Evolutionary conservation across 2,113 vertebrate species (phyloP), one percentile per base, ranked within the genome.

Genomic region (Eptesicus fuscus): DNA sequence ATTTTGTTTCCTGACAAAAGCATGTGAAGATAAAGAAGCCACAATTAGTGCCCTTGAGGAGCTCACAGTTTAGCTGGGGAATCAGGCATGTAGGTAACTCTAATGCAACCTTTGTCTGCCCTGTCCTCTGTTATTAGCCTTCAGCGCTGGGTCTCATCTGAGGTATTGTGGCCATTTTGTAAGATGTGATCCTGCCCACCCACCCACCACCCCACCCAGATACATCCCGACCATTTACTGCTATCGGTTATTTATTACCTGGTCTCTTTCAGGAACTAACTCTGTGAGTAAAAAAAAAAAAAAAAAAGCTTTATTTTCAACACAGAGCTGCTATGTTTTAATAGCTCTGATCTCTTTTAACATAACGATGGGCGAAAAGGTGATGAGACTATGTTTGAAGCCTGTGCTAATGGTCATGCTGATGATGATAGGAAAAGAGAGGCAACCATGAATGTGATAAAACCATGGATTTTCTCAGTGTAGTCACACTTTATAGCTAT

Each of bases 1-100:
- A 69, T n/a, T 53, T 35, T 30, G 22, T 82, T 92, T 95, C 85
- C 69, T 59, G 53, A 73, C 63, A 96, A 84, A 89, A 70, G 13
- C 32, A 49, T 4, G 2, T 23, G 76, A 73, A 88, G 40, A 69
- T 51, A 71, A 90, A 56, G 51, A 51, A 87, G n/a, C 12, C 76
- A 37, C 10, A 10, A 4, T 59, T 22, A 18, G 6, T 51, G 47
- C 2, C 67, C 23, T 61, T 53, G 78, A 73, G 35, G 61, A 69
- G 5, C 40, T 88, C 23, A 78, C 22, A 2, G 44, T 67, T 49
- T 93, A 49, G 22, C 51, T 90, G 70, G 37, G 70, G 28, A 73
- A 78, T 73, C 22, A 74, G 53, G 82, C 20, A 32, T 7, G 4
- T 23, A 49, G 12, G 23, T 73, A 59, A 80, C 37, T 69, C 56